Evolutionary conservation across 2,113 vertebrate genomes (phyloP), one percentile per base, ranked within the genome.

Genomic region (Brachyistius frenatus): DNA sequence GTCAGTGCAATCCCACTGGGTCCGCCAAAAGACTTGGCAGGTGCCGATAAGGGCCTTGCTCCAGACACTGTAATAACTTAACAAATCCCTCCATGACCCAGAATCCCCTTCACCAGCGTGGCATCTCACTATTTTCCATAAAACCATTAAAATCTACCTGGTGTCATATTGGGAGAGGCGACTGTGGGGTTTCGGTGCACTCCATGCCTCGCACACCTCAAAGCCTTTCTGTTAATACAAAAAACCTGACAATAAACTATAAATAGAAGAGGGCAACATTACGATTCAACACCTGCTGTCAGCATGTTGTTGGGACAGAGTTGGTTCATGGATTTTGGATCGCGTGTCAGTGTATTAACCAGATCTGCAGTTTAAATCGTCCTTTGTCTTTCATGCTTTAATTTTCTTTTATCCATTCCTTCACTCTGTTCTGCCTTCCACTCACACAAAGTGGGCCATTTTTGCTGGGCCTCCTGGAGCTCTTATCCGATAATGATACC

Each of bases 11-110:
- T 94, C 91, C 92, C 85, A 89, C 87, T 88, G 92, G 86, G 92
- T 88, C 84, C 53, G 77, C 88, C 88, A 81, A 90, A 23, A 94
- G 92, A 93, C 91, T 92, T 92, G 93, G 93, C 91, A 92, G 94
- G 90, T 94, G 89, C 88, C 92, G 94, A 95, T 94, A 95, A 95
- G 92, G 91, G 91, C 90, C 91, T 86, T 89, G 89, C 92, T 90
- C 89, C 88, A 93, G 93, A 94, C 93, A 90, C 89, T 73, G 90
- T 93, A 93, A 94, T 95, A 94, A 94, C 91, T 93, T 94, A 94
- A 93, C 93, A 94, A 95, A 95, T 94, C 94, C 94, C 84, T 85
- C 80, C 87, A 85, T 94, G 93, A 93, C 94, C 94, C 91, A 91
- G 85, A 91, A 93, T 92, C 89, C 87, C 91, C 89, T 88, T 90